Evolutionary conservation across 2,888 invertebrate species (phyloP).

Genomic region (Caenorhabditis macrosperma): DNA sequence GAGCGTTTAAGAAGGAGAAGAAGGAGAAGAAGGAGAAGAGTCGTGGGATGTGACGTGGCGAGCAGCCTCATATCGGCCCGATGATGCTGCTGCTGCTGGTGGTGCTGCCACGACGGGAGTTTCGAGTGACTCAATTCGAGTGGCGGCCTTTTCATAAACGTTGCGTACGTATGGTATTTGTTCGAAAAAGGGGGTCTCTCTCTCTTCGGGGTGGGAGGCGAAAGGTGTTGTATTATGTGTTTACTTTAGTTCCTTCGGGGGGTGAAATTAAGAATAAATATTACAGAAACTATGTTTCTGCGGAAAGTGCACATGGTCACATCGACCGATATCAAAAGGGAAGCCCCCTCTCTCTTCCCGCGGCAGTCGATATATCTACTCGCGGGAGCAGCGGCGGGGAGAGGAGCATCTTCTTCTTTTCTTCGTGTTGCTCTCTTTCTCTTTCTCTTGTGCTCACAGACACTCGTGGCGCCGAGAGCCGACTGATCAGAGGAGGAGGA

Average conservation of each 20-base stretch:
- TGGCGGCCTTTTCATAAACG: constrained; percentile 49
- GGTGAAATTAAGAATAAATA: constrained; percentile 40
- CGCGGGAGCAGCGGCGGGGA: constrained; percentile 11
- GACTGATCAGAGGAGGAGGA: constrained; percentile 9
- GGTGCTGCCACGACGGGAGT: constrained; percentile 8
- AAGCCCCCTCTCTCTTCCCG: neutral
- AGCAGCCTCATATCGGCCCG: constrained; percentile 7
- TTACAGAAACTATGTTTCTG: neutral
- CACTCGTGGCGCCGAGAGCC: constrained; percentile 43
- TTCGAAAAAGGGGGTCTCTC: constrained; percentile 49
- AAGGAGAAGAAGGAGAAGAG: neutral
- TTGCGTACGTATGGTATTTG: constrained; percentile 49
- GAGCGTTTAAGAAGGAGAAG: neutral
- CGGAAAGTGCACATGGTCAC: constrained; percentile 6
- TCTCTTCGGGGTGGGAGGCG: constrained; percentile 8
- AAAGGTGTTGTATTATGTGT: constrained; percentile 46
- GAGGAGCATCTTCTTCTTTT: constrained; percentile 41
- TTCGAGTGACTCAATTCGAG: constrained; percentile 55
- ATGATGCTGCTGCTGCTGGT: neutral
- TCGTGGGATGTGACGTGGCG: neutral
- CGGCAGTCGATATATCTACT: constrained; percentile 19
- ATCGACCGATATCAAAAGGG: constrained; percentile 25
- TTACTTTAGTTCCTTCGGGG: constrained; percentile 44
- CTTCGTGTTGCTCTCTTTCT: constrained; percentile 40
- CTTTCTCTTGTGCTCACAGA: constrained; percentile 41